Evolutionary conservation across 2,797 vertebrate genomes (phyloP), one percentile per base, ranked within the genome.

Genomic region (Glossophaga mutica): DNA sequence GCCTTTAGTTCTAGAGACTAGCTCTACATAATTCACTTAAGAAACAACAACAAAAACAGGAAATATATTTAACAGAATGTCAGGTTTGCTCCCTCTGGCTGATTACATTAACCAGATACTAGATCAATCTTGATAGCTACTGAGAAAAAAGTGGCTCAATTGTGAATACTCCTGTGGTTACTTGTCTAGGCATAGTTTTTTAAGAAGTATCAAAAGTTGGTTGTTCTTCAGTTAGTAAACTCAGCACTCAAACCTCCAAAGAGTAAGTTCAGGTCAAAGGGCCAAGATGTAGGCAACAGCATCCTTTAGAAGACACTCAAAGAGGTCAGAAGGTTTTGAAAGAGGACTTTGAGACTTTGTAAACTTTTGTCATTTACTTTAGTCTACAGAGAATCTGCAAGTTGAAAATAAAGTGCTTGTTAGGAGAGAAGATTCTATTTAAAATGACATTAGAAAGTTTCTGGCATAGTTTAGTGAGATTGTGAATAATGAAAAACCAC

Each of bases 191-290:
- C 29, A n/a, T 34, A 73, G 52, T 67, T 73, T 87, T 73, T 73
- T 87, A 78, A 74, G 10, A 81, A 77, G 6, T 73, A 26, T 93
- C 34, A 57, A 70, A 57, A 74, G 46, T 32, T 71, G 34, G 0
- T 79, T 95, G 89, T 79, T 32, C 37, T 87, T 65, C 48, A 24
- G n/a, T 95, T 86, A 78, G 48, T 83, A 88, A 86, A 91, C 22
- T 91, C 68, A 94, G 14, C 19, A 57, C n/a, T 87, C 78, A 92
- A 73, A 67, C 65, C 37, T 73, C 52, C 70, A 94, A 87, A 71
- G 9, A n/a, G 24, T n/a, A 79, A 82, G n/a, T 37, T 24, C 5
- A 87, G 62, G 62, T 70, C 24, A 50, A 29, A 77, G 21, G 68
- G 15, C 52, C 21, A 39, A 73, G 26, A 71, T 48, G 16, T 5